A percentile compares a stretch with the other conserved stretches of the same genome.
Evolutionary conservation across 37 sponge, comb jelly and placozoan genomes (phyloP).

Genomic region (Mnemiopsis leidyi): DNA sequence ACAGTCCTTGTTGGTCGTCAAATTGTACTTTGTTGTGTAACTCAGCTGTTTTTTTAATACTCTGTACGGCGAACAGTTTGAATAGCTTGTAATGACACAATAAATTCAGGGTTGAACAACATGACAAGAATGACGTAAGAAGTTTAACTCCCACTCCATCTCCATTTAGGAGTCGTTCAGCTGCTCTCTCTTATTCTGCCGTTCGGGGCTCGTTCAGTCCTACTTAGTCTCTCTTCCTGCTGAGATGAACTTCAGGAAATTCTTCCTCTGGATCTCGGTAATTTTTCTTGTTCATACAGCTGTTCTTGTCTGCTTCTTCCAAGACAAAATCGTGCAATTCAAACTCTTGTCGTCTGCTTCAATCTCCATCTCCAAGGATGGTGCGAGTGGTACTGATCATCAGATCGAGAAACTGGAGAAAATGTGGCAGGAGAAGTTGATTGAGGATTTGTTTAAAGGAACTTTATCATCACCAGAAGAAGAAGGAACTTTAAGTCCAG

Average conservation of each 20-base stretch:
- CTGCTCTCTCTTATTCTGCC: too few species aligned
- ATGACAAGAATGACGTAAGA: too few species aligned
- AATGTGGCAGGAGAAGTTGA: background rate
- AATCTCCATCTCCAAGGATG: background rate
- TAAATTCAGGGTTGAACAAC: too few species aligned
- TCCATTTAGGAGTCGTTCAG: too few species aligned
- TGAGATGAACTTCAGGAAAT: background rate
- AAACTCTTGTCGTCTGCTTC: background rate
- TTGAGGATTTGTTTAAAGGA: background rate
- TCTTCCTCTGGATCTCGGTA: background rate
- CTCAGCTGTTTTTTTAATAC: too few species aligned
- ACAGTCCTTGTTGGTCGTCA: too few species aligned
- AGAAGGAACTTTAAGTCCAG: background rate
- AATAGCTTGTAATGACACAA: too few species aligned
- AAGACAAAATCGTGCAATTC: background rate
- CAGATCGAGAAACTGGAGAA: background rate
- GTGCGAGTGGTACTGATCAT: background rate
- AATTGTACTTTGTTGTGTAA: too few species aligned
- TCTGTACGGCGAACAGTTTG: too few species aligned
- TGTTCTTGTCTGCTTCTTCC: background rate
- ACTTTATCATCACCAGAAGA: background rate
- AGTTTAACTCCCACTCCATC: too few species aligned
- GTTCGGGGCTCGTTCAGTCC: too few species aligned
- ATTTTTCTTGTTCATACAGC: background rate
- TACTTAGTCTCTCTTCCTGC: too few species aligned